phyloP scores from a whole-genome alignment of 2,888 invertebrate genomes.

The Sinohyriopsis cumingii region DNA sequence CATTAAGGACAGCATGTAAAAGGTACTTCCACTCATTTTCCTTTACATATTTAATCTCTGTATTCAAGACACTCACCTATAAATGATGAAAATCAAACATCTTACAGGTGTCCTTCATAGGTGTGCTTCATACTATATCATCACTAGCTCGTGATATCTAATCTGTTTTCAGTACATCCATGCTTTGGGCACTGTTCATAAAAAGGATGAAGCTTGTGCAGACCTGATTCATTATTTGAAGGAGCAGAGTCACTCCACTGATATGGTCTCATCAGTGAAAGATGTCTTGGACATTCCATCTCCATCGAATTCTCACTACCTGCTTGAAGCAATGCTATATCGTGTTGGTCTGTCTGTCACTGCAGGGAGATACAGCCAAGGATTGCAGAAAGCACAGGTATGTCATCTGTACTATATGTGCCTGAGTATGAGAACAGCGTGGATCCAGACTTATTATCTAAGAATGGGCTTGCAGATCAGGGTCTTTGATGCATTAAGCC shows the following conservation, averaged over 20 bases:
- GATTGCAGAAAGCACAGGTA: background rate
- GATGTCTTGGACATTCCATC: slow-evolving; percentile 15
- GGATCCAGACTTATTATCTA: too few relatives aligned
- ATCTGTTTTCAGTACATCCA: slow-evolving; percentile 54
- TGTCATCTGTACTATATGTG: too few relatives aligned
- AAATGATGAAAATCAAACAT: too few relatives aligned
- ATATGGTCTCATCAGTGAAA: slow-evolving; percentile 3
- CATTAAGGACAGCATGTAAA: too few relatives aligned
- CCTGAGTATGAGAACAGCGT: too few relatives aligned
- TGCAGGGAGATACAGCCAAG: slow-evolving; percentile 50
- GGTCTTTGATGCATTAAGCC: too few relatives aligned
- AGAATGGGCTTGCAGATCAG: too few relatives aligned
- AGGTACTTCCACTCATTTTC: too few relatives aligned
- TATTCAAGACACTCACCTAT: too few relatives aligned
- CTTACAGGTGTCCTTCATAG: too few relatives aligned
- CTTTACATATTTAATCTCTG: too few relatives aligned
- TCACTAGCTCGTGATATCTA: slow-evolving; percentile 4
- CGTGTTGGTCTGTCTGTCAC: slow-evolving; percentile 53
- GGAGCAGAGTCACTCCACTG: background rate
- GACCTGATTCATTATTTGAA: slow-evolving; percentile 49
- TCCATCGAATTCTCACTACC: slow-evolving; percentile 53
- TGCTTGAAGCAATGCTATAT: slow-evolving; percentile 63
- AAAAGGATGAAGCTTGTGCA: slow-evolving; percentile 52
- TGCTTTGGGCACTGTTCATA: slow-evolving; percentile 38
- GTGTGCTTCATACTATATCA: too few relatives aligned